phyloP scores from a whole-genome alignment of 1,140 invertebrate genomes.

The Mylabris phalerata region DNA sequence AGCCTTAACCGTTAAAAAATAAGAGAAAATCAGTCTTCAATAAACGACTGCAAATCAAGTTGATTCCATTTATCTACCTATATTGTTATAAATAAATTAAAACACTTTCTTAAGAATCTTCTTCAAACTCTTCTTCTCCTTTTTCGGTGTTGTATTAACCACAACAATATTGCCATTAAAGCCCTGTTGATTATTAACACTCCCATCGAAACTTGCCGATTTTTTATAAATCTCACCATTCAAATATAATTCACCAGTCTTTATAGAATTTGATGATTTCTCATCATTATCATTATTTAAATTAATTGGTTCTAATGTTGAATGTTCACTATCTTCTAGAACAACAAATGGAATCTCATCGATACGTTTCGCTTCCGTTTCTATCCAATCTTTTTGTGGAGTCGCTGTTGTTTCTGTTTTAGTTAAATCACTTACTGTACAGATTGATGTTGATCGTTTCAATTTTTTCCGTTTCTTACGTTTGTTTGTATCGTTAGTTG shows the following conservation, averaged over 20 bases:
- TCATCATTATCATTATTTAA: slow-evolving; percentile 21
- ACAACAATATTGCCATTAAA: slow-evolving; percentile 23
- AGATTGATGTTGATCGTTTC: slow-evolving; percentile 29
- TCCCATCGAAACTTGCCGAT: slow-evolving; percentile 23
- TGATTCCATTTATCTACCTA: background rate
- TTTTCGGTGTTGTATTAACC: slow-evolving; percentile 25
- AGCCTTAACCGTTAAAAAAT: no score
- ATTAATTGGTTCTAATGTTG: slow-evolving; percentile 21
- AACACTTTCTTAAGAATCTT: slow-evolving; percentile 39
- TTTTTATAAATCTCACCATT: slow-evolving; percentile 18
- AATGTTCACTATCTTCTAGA: slow-evolving; percentile 38
- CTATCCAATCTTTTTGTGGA: slow-evolving; percentile 23
- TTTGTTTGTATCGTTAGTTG: slow-evolving; percentile 33
- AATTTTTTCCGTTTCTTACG: slow-evolving; percentile 44
- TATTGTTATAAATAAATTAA: background rate
- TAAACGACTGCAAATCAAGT: background rate
- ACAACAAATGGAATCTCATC: slow-evolving; percentile 38
- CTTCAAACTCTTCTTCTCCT: slow-evolving; percentile 36
- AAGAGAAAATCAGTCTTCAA: slow-evolving; percentile 4
- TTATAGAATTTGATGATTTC: slow-evolving; percentile 8
- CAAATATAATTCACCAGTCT: slow-evolving; percentile 6
- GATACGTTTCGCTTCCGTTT: slow-evolving; percentile 16
- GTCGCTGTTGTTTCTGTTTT: slow-evolving; percentile 9
- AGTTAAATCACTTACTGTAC: slow-evolving; percentile 33
- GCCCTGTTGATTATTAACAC: slow-evolving; percentile 7